Percentiles rank a stretch among this genome's conserved stretches.
Evolutionary conservation across 2,113 vertebrate species (phyloP).

Genomic region (Burhinus oedicnemus): DNA sequence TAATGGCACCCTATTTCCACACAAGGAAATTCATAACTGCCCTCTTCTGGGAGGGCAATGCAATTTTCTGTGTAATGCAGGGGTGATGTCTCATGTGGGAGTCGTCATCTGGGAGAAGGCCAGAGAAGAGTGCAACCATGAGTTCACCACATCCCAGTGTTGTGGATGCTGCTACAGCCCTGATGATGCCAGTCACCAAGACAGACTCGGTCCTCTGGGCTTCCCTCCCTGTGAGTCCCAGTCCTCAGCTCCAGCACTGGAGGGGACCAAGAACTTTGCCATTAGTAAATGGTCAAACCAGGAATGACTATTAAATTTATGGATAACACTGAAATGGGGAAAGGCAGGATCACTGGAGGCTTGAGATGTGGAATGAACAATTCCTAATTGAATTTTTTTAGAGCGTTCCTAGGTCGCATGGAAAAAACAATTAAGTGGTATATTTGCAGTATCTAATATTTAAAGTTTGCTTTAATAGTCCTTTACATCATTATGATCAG

Average conservation of each 20-base stretch:
- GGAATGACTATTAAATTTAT: not conserved
- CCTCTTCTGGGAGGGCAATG: not conserved
- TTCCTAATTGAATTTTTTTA: not conserved
- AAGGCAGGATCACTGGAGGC: not conserved
- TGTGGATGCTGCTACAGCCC: not conserved
- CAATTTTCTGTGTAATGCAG: not conserved
- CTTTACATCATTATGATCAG: constrained; percentile 52
- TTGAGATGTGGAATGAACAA: constrained; percentile 1
- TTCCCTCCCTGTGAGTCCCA: not conserved
- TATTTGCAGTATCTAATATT: not conserved
- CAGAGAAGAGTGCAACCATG: not conserved
- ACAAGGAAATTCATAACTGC: not conserved
- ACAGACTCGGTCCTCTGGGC: not conserved
- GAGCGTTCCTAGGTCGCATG: not conserved
- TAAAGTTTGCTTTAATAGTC: constrained; percentile 58
- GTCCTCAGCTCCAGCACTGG: not conserved
- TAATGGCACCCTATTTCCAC: not conserved
- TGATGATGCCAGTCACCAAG: not conserved
- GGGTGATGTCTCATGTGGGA: not conserved
- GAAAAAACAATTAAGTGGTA: constrained; percentile 29
- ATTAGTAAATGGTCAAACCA: not conserved
- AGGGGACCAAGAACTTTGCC: not conserved
- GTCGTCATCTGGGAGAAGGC: not conserved
- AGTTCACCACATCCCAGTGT: accelerated
- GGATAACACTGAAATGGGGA: not conserved